A percentile compares a stretch with the other conserved stretches of the same genome.
Conservation (phyloP, 2,113 vertebrate species). For the Thalassarche chlororhynchos region DNA sequence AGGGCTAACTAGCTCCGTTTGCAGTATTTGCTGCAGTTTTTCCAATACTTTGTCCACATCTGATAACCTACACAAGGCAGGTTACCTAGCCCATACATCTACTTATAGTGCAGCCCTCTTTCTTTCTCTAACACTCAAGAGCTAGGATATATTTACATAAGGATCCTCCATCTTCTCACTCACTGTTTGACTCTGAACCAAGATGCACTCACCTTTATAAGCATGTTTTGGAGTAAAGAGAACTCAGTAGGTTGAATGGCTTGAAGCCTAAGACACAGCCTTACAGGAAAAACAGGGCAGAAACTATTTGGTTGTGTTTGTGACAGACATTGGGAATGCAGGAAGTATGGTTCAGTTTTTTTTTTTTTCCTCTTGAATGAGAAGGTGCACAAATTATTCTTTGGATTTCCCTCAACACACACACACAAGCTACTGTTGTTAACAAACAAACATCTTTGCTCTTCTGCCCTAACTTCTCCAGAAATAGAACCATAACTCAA, state of each 20-base stretch:
- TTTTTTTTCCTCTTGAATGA: neutral
- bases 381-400: neutral
- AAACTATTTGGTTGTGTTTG: neutral
- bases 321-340: neutral
- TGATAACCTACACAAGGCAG: neutral
- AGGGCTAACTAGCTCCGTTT: neutral
- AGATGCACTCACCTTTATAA: neutral
- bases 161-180: neutral
- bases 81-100: neutral
- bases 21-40: neutral
- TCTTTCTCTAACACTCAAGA: neutral
- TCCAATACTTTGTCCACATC: neutral
- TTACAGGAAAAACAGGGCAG: neutral
- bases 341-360: neutral
- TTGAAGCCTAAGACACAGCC: neutral
- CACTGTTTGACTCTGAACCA: neutral
- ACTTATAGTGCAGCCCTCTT: neutral
- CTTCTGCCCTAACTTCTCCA: neutral
- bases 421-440: neutral
- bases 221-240: neutral
- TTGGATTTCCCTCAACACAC: neutral
- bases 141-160: neutral
- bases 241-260: neutral
- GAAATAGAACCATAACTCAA: neutral
- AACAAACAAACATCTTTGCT: neutral